These are phyloP conservation scores for Alfaro cultratus DNA, from an alignment of 2,797 vertebrate species.

Conservation along the genomic window DNA sequence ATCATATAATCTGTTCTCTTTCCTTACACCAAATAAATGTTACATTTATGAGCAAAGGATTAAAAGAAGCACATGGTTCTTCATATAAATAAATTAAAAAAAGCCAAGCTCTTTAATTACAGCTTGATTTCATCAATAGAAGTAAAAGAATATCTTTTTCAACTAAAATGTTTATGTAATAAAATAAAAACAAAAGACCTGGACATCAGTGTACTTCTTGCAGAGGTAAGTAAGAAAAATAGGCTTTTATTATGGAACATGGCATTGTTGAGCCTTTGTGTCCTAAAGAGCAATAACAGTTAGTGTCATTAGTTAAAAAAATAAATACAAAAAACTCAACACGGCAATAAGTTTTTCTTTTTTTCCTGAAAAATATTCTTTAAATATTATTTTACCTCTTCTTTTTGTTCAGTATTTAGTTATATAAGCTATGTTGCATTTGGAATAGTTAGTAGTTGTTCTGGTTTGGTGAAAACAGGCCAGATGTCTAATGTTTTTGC, in stretches of 20 bases:
- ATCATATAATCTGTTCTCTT: conserved; percentile 25
- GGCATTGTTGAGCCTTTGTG: background rate
- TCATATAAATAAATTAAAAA: background rate
- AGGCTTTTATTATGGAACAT: conserved; percentile 1
- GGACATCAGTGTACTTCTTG: background rate
- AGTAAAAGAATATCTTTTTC: background rate
- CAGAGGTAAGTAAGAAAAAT: conserved; percentile 67
- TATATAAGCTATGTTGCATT: background rate
- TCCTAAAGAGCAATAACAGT: background rate
- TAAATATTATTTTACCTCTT: too few species aligned
- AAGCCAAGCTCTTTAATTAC: background rate
- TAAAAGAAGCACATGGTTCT: background rate
- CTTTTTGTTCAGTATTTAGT: background rate
- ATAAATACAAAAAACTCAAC: background rate
- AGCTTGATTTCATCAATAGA: background rate
- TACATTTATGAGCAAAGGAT: background rate
- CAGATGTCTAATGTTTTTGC: background rate
- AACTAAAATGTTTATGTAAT: background rate
- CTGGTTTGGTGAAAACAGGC: background rate
- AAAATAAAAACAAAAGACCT: background rate
- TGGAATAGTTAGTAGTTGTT: background rate
- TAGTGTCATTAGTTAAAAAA: background rate
- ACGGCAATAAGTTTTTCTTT: background rate
- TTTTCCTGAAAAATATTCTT: background rate
- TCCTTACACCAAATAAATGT: background rate